Percentiles rank a stretch among this genome's conserved stretches.
Conservation (phyloP, 2,888 invertebrate genomes). For the Drosophila atripex region DNA sequence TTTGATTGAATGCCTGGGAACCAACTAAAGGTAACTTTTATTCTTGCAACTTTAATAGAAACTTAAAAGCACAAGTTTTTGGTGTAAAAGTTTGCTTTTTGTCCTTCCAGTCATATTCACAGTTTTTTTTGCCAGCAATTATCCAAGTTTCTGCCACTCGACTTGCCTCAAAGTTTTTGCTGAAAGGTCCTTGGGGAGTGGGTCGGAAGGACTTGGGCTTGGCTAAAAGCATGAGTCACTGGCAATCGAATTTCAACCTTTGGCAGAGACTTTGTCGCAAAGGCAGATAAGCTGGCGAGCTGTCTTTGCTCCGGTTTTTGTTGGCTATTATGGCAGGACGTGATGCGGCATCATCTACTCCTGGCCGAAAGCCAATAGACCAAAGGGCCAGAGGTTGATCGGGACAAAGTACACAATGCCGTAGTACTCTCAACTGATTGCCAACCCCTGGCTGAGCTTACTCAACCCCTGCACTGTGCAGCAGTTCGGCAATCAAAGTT, state of each 20-base stretch:
- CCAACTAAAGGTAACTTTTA: not conserved
- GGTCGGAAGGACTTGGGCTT: slow-evolving; percentile 7
- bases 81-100: slow-evolving; percentile 4
- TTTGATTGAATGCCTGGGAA: slow-evolving; percentile 30
- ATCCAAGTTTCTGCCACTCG: slow-evolving; percentile 36
- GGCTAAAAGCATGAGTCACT: slow-evolving; percentile 34
- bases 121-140: slow-evolving; percentile 30
- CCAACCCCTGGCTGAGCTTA: slow-evolving; percentile 18
- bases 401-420: slow-evolving; percentile 19
- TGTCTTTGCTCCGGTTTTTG: slow-evolving; percentile 22
- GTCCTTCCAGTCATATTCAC: slow-evolving; percentile 19
- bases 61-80: not conserved
- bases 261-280: slow-evolving; percentile 51
- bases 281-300: slow-evolving; percentile 28
- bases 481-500: slow-evolving; percentile 36
- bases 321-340: slow-evolving; percentile 55
- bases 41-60: not conserved
- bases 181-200: not conserved
- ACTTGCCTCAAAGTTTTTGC: slow-evolving; percentile 43
- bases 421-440: slow-evolving; percentile 23
- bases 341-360: slow-evolving; percentile 50
- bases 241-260: slow-evolving; percentile 65
- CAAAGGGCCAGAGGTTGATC: slow-evolving; percentile 20
- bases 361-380: slow-evolving; percentile 46
- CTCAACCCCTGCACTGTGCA: slow-evolving; percentile 16